A percentile compares a stretch with the other conserved stretches of the same genome.
phyloP scores from a whole-genome alignment of 2,113 vertebrate species.

The Festucalex cinctus region DNA sequence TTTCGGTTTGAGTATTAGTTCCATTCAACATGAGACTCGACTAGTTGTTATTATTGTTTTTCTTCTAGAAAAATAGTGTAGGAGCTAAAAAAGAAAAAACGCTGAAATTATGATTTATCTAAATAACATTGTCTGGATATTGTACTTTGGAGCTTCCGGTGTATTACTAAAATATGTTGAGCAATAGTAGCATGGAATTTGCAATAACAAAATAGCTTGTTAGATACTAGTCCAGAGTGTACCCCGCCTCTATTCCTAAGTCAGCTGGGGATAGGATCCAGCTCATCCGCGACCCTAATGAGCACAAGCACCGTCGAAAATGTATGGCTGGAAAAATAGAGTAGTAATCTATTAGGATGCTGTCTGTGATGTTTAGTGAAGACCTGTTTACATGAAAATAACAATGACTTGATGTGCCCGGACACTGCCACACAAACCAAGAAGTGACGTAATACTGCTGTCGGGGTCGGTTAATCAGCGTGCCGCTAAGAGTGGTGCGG shows the following conservation, averaged over 20 bases:
- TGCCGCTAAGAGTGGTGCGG: slow-evolving; percentile 14
- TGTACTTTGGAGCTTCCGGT: too few relatives aligned
- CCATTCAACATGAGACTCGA: not conserved
- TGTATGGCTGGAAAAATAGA: not conserved
- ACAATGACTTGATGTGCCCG: slow-evolving; percentile 18
- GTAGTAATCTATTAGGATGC: not conserved
- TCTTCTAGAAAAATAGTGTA: not conserved
- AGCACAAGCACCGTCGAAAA: not conserved
- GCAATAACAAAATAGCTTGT: too few relatives aligned
- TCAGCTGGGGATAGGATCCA: too few relatives aligned
- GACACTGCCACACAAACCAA: slow-evolving; percentile 22
- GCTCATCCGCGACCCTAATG: not conserved
- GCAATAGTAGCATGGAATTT: too few relatives aligned
- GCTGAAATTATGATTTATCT: too few relatives aligned
- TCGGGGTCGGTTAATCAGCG: slow-evolving; percentile 23
- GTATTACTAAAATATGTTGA: too few relatives aligned
- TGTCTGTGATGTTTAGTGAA: not conserved
- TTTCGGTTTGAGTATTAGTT: not conserved
- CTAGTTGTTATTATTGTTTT: slow-evolving; percentile 14
- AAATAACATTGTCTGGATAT: too few relatives aligned
- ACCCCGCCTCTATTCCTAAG: too few relatives aligned
- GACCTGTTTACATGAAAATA: not conserved
- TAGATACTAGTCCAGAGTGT: too few relatives aligned
- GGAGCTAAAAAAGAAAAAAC: too few relatives aligned
- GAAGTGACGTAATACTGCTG: slow-evolving; percentile 1